Percentiles rank a stretch among this genome's conserved stretches.
Evolutionary conservation across 2,888 invertebrate species (phyloP).

Genomic region (Drosophila aldrichi): DNA sequence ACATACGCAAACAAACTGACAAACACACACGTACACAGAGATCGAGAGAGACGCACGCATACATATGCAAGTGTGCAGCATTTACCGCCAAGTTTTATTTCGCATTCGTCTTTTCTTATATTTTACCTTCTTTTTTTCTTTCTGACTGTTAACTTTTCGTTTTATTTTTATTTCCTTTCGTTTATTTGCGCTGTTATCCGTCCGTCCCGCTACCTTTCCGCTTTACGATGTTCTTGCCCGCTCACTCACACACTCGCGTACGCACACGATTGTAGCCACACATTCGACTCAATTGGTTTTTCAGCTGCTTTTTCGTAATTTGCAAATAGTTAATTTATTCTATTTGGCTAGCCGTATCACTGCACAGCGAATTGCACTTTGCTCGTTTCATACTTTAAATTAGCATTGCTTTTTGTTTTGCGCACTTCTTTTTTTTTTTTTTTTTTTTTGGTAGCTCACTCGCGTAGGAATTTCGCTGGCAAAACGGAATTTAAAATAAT

Average conservation of each 20-base stretch:
- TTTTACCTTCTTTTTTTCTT: constrained; percentile 42
- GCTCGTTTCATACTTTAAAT: constrained; percentile 52
- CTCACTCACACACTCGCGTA: constrained; percentile 51
- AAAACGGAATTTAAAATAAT: constrained; percentile 84
- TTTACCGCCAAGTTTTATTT: constrained; percentile 74
- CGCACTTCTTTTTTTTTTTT: constrained; percentile 52
- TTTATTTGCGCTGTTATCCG: constrained; percentile 55
- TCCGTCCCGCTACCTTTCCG: constrained; percentile 52
- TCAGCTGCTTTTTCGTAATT: constrained; percentile 69
- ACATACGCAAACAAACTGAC: constrained; percentile 18
- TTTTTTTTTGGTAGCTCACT: constrained; percentile 45
- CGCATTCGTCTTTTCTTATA: constrained; percentile 27
- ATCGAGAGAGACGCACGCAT: constrained; percentile 23
- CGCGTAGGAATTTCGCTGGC: constrained; percentile 83
- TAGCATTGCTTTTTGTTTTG: constrained; percentile 41
- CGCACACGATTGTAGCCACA: constrained; percentile 56
- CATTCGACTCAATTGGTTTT: constrained; percentile 66
- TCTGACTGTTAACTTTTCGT: constrained; percentile 48
- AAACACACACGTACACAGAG: constrained; percentile 20
- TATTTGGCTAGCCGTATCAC: constrained; percentile 53
- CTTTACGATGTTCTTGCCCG: constrained; percentile 38
- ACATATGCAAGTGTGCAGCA: constrained; percentile 34
- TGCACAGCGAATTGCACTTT: constrained; percentile 58
- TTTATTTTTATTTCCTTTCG: constrained; percentile 71
- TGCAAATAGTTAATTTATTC: constrained; percentile 74